These are phyloP conservation scores for Microplitis manilae DNA, from an alignment of 2,888 invertebrate species.

Conservation along the genomic window DNA sequence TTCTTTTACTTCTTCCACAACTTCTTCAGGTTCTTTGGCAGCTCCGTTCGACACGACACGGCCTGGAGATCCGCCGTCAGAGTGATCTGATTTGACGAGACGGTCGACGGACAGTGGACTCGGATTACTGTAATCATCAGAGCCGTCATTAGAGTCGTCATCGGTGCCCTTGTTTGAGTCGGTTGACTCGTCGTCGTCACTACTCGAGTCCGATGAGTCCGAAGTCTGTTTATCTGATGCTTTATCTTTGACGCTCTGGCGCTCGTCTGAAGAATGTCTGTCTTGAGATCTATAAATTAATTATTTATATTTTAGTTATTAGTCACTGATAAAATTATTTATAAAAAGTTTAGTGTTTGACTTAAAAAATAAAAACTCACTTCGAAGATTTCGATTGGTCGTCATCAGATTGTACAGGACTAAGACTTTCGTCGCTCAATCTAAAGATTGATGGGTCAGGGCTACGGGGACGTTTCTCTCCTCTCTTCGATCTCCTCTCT, in stretches of 20 bases:
- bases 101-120: slow-evolving; percentile 75
- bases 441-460: slow-evolving; percentile 66
- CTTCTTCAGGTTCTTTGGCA: slow-evolving; percentile 60
- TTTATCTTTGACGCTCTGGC: slow-evolving; percentile 59
- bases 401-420: slow-evolving; percentile 60
- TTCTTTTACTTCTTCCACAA: slow-evolving; percentile 59
- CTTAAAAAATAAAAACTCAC: slow-evolving; percentile 48
- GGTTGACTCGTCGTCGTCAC: slow-evolving; percentile 67
- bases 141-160: slow-evolving; percentile 64
- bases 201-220: slow-evolving; percentile 73
- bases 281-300: slow-evolving; percentile 53
- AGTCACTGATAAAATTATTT: not conserved
- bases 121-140: slow-evolving; percentile 72
- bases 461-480: slow-evolving; percentile 71
- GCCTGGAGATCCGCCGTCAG: slow-evolving; percentile 66
- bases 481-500: slow-evolving; percentile 78
- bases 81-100: slow-evolving; percentile 72
- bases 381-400: slow-evolving; percentile 63
- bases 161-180: slow-evolving; percentile 66
- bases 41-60: slow-evolving; percentile 65
- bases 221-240: slow-evolving; percentile 63
- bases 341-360: not conserved
- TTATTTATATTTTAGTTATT: not conserved
- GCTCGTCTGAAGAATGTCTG: slow-evolving; percentile 63
- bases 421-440: slow-evolving; percentile 65